Evolutionary conservation across 2,888 invertebrate species (phyloP).

Genomic region (Rhabditoides inermis): DNA sequence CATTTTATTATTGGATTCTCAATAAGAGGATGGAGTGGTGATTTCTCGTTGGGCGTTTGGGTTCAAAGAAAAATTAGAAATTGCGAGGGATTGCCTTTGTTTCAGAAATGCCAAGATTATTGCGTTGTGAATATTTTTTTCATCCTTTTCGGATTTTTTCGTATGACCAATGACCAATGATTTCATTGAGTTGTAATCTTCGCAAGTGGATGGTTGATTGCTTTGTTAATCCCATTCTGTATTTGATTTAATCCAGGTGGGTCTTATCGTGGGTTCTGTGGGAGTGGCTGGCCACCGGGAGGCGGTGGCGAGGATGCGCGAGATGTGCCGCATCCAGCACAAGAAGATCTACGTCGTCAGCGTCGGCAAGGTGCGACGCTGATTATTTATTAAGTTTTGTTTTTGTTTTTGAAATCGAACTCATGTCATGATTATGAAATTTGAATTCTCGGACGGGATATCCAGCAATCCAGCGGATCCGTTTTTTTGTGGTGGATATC

Average conservation of each 20-base stretch:
- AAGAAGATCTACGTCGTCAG: conserved; percentile 84
- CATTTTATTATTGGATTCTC: no score
- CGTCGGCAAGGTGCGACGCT: conserved; percentile 69
- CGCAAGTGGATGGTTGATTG: not conserved
- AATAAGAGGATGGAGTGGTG: not conserved
- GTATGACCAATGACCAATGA: not conserved
- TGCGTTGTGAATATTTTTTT: not conserved
- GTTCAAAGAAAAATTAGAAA: not conserved
- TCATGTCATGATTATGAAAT: no score
- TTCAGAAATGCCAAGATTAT: no score
- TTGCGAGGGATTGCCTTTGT: no score
- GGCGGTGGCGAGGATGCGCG: conserved; percentile 40
- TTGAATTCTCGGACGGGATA: no score
- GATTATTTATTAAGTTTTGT: no score
- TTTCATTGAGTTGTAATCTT: not conserved
- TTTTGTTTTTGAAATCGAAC: not conserved
- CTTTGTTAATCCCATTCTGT: not conserved
- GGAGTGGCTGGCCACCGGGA: conserved; percentile 65
- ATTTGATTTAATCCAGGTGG: conserved; percentile 54
- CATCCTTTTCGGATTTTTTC: not conserved
- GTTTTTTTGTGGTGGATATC: no score
- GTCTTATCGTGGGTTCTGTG: conserved; percentile 81
- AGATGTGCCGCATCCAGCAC: conserved; percentile 65
- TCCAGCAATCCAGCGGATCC: no score
- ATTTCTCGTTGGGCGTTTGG: not conserved